Evolutionary conservation across 1,140 invertebrate genomes (phyloP).

Genomic region (Drosophila aff.): DNA sequence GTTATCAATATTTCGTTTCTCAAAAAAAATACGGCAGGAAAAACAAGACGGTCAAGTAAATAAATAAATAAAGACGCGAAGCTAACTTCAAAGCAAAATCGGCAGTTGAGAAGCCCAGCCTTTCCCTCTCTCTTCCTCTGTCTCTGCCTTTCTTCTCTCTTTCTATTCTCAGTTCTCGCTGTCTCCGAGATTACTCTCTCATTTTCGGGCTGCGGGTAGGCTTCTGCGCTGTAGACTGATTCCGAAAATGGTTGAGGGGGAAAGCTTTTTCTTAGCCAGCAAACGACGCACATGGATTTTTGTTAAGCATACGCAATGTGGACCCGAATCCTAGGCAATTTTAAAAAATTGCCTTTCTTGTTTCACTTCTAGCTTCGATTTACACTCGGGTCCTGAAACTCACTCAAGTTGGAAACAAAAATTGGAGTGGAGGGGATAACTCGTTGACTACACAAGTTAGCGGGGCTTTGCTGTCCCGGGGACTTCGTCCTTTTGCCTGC

Average conservation of each 20-base stretch:
- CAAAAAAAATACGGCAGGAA: not conserved
- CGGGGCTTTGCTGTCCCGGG: conserved; percentile 41
- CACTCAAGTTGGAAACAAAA: not conserved
- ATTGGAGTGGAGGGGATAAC: too few species aligned
- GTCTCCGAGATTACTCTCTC: conserved; percentile 16
- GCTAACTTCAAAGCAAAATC: conserved; percentile 70
- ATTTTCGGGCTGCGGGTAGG: conserved; percentile 4
- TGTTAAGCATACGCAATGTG: conserved; percentile 63
- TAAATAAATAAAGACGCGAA: conserved; percentile 82
- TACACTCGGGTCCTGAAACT: not conserved
- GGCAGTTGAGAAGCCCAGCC: conserved; percentile 40
- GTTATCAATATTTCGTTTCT: not conserved
- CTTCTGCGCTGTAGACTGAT: conserved; percentile 46
- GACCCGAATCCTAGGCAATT: conserved; percentile 2
- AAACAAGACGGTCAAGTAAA: conserved; percentile 59
- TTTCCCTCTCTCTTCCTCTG: not conserved
- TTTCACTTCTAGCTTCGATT: not conserved
- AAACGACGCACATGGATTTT: conserved; percentile 54
- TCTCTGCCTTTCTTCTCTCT: not conserved
- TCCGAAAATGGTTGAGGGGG: conserved; percentile 47
- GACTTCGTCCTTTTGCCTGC: conserved; percentile 37
- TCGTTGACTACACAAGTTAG: conserved; percentile 6
- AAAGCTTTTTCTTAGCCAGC: conserved; percentile 44
- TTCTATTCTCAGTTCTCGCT: conserved; percentile 2
- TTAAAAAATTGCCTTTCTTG: not conserved